Evolutionary conservation across 1,140 invertebrate species (phyloP).

Genomic region (Drosophila novamexicana): DNA sequence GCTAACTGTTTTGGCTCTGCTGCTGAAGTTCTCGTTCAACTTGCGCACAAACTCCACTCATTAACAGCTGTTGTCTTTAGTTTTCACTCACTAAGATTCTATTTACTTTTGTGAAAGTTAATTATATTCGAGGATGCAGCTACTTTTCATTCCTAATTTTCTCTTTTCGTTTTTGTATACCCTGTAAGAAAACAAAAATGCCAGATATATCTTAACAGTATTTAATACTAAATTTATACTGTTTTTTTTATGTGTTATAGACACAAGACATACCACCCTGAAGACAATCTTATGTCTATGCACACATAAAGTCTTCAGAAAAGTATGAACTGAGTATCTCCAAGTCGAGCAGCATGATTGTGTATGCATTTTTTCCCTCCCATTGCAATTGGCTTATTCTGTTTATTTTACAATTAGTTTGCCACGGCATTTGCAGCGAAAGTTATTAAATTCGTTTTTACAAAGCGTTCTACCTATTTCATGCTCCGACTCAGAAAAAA

Average conservation of each 20-base stretch:
- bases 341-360: background rate
- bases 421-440: constrained; percentile 10
- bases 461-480: too few species aligned
- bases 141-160: constrained; percentile 8
- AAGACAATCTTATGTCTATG: too few species aligned
- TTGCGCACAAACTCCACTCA: constrained; percentile 68
- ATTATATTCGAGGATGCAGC: constrained; percentile 61
- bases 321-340: background rate
- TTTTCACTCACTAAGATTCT: constrained; percentile 64
- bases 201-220: too few species aligned
- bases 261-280: too few species aligned
- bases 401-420: constrained; percentile 69
- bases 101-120: constrained; percentile 76
- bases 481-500: background rate
- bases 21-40: constrained; percentile 31
- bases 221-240: too few species aligned
- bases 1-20: constrained; percentile 4
- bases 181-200: background rate
- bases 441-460: constrained; percentile 3
- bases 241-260: too few species aligned
- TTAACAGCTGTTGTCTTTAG: constrained; percentile 79
- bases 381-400: constrained; percentile 26
- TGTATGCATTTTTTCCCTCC: background rate
- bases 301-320: too few species aligned
- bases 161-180: constrained; percentile 12